Evolutionary conservation across 2,797 vertebrate species (phyloP).

Genomic region (Sebastiscus albofasciatus): DNA sequence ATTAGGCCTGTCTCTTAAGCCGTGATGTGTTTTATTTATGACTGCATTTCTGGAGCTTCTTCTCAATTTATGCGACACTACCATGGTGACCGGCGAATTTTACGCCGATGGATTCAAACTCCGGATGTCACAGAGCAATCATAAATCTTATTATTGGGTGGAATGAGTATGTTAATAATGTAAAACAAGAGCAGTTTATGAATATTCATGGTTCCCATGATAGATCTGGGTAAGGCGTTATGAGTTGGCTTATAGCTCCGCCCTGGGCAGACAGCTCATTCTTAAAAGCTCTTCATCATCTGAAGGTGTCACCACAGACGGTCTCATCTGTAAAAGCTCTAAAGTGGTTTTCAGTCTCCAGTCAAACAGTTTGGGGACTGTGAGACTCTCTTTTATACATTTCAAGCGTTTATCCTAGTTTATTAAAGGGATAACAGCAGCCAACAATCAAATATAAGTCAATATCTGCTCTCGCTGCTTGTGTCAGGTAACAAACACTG

Average conservation of each 20-base stretch:
- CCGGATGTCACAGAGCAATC: constrained; percentile 43
- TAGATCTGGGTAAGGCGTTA: constrained; percentile 55
- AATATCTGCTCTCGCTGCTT: not conserved
- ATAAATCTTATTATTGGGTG: constrained; percentile 62
- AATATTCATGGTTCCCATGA: constrained; percentile 69
- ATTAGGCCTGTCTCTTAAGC: constrained; percentile 66
- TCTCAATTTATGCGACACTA: constrained; percentile 19
- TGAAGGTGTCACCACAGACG: not conserved
- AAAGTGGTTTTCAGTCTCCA: constrained; percentile 30
- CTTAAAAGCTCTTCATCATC: constrained; percentile 42
- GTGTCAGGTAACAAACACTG: not conserved
- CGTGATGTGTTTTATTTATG: constrained; percentile 68
- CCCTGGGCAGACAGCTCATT: constrained; percentile 37
- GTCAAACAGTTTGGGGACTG: not conserved
- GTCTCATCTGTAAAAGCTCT: constrained; percentile 36
- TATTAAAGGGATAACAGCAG: not conserved
- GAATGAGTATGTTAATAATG: constrained; percentile 71
- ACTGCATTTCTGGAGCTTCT: constrained; percentile 49
- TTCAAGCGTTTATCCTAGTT: not conserved
- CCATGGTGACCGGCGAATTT: constrained; percentile 41
- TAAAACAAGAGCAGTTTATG: constrained; percentile 64
- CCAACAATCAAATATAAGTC: not conserved
- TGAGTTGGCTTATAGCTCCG: constrained; percentile 37
- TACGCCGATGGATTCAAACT: constrained; percentile 30
- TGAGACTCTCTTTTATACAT: not conserved